Base-by-base conservation (phyloP, 2,797 vertebrate genomes). In the Sebastes umbrosus region DNA sequence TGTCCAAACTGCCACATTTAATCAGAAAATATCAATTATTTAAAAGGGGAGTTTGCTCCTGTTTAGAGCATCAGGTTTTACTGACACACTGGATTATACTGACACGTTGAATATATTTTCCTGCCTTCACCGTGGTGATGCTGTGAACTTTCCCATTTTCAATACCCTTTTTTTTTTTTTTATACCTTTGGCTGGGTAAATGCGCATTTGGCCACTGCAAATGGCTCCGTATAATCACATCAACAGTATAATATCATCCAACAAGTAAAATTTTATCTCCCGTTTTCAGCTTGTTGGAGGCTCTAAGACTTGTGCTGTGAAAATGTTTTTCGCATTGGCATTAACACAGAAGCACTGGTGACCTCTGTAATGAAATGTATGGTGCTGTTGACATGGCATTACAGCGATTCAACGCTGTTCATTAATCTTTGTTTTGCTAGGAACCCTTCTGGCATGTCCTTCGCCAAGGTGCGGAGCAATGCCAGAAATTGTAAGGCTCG, bases 11-110 rank as follows among this genome's bases (percentile, higher is more conserved):
- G 95, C 95, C 95, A 96, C 94, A 93, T 97, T 98, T 99, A 98
- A 98, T 99, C 97, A 97, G 96, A 94, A 96, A 97, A 96, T 97
- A 97, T 97, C 96, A 97, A 97, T 99, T 98, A 98, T 96, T 98
- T 97, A 98, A 97, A 96, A 94, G 93, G 93, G 91, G 94, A 95
- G 92, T 96, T 96, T 97, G 94, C 96, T 97, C 94, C 93, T 97
- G 96, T 96, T 96, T 96, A 96, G 95, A 95, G 93, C 75, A 91
- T 94, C 94, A 95, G 92, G 91, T 93, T 93, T 94, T 93, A 87
- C 93, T 92, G 94, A 93, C 93, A 93, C 84, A 59, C 84, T 75
- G 88, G 83, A 93, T 95, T 94, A 93, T 36, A 87, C 88, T 88
- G 94, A 95, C 92, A 92, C 77, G 68, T 60, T 84, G 77, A 81